A percentile compares a stretch with the other conserved stretches of the same genome.
These are phyloP conservation scores for Lophius piscatorius DNA, from an alignment of 2,113 vertebrate species.

Conservation along the genomic window DNA sequence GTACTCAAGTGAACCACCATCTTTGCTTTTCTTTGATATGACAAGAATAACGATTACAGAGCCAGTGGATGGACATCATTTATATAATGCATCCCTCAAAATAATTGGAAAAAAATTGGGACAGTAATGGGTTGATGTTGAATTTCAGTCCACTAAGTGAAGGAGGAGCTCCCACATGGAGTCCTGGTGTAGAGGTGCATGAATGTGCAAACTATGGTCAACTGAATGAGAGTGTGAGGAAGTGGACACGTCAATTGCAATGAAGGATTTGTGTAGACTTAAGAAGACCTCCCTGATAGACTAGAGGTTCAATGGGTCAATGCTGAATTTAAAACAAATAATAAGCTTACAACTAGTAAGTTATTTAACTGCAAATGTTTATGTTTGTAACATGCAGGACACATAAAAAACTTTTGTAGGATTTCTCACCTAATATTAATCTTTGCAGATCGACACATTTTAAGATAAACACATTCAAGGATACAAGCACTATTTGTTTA, in stretches of 20 bases:
- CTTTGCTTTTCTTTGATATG: slow-evolving; percentile 49
- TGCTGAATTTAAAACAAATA: no score
- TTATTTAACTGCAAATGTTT: no score
- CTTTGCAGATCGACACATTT: background rate
- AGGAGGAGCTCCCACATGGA: slow-evolving; percentile 10
- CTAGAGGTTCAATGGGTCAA: no score
- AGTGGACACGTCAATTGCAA: slow-evolving; percentile 13
- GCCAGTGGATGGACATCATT: slow-evolving; percentile 9
- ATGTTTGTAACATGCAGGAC: no score
- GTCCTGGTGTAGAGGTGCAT: slow-evolving; percentile 5
- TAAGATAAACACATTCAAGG: no score
- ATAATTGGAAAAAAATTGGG: background rate
- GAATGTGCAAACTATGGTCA: slow-evolving; percentile 11
- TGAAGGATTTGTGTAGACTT: slow-evolving; percentile 3
- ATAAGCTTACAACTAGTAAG: no score
- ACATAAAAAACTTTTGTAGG: background rate
- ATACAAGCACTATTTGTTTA: no score
- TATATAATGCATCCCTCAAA: slow-evolving; percentile 4
- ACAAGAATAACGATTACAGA: slow-evolving; percentile 52
- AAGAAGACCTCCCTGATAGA: no score
- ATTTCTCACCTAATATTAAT: background rate
- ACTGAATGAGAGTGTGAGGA: slow-evolving; percentile 8
- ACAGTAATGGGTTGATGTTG: slow-evolving; percentile 5
- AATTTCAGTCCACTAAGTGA: background rate
- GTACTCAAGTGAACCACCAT: slow-evolving; percentile 47